phyloP scores from a whole-genome alignment of 1,140 invertebrate genomes.

The Subanguina moxae region DNA sequence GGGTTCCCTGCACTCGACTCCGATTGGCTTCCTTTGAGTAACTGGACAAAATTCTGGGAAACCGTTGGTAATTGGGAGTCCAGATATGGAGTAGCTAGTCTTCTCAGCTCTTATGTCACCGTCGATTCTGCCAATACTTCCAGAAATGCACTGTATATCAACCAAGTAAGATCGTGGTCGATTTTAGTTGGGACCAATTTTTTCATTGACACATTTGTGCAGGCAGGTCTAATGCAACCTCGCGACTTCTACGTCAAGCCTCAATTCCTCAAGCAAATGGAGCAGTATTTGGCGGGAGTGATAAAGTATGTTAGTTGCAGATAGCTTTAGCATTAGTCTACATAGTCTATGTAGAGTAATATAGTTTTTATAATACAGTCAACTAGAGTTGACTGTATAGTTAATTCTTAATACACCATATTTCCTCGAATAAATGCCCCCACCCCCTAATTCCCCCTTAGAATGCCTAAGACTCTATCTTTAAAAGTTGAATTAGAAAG shows the following conservation, averaged over 20 bases:
- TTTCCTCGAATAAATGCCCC: too few relatives aligned
- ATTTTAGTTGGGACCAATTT: not conserved
- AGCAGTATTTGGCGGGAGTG: constrained; percentile 21
- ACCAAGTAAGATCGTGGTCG: constrained; percentile 24
- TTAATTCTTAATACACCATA: too few relatives aligned
- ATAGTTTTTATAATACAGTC: too few relatives aligned
- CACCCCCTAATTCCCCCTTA: too few relatives aligned
- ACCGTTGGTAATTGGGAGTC: constrained; percentile 18
- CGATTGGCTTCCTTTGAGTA: constrained; percentile 10
- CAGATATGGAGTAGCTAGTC: constrained; percentile 28
- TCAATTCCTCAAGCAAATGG: constrained; percentile 34
- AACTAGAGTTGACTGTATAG: too few relatives aligned
- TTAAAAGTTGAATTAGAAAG: too few relatives aligned
- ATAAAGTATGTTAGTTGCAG: not conserved
- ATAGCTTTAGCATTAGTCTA: too few relatives aligned
- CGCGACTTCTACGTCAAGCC: constrained; percentile 44
- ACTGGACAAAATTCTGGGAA: constrained; percentile 17
- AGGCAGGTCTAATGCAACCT: constrained; percentile 30
- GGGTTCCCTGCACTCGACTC: not conserved
- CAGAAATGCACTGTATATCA: constrained; percentile 43
- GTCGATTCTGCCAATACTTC: constrained; percentile 32
- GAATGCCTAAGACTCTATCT: too few relatives aligned
- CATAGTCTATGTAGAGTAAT: too few relatives aligned
- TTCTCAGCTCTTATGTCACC: constrained; percentile 32
- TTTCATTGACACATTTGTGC: constrained; percentile 11